phyloP scores from a whole-genome alignment of 2,797 vertebrate genomes.

The Todus mexicanus region DNA sequence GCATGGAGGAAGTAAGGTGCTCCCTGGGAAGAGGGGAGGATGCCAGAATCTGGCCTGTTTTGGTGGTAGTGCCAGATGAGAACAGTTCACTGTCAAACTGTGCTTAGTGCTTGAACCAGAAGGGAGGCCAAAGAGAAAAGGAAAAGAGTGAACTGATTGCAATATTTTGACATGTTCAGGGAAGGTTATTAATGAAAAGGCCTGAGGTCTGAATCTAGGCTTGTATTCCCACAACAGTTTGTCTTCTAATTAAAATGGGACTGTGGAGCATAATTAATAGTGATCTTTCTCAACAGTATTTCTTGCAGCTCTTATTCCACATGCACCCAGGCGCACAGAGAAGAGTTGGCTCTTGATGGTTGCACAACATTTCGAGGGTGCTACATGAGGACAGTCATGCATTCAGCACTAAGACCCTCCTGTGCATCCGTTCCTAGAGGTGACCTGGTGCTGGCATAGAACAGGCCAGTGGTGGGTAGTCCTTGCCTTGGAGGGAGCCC shows the following conservation, averaged over 20 bases:
- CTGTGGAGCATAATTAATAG: constrained; percentile 57
- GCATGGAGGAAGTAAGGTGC: background rate
- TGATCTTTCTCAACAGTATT: constrained; percentile 4
- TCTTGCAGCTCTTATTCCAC: background rate
- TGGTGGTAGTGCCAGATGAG: background rate
- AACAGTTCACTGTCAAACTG: background rate
- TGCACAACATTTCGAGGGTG: background rate
- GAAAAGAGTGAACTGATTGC: background rate
- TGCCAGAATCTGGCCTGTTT: background rate
- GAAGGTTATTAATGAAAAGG: constrained; percentile 40
- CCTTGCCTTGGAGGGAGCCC: background rate
- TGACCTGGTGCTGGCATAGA: background rate
- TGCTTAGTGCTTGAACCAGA: background rate
- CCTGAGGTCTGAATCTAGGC: constrained; percentile 46
- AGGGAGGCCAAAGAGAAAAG: background rate
- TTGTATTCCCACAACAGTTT: constrained; percentile 62
- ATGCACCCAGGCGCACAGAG: rapidly evolving
- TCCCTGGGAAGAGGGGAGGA: background rate
- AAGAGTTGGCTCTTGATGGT: background rate
- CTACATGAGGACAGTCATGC: background rate
- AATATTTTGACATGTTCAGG: constrained; percentile 9
- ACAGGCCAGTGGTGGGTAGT: background rate
- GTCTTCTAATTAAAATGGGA: constrained; percentile 65
- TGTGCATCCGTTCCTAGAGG: background rate
- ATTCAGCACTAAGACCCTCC: background rate